Conservation (phyloP, 2,797 vertebrate species). For the Luscinia luscinia region DNA sequence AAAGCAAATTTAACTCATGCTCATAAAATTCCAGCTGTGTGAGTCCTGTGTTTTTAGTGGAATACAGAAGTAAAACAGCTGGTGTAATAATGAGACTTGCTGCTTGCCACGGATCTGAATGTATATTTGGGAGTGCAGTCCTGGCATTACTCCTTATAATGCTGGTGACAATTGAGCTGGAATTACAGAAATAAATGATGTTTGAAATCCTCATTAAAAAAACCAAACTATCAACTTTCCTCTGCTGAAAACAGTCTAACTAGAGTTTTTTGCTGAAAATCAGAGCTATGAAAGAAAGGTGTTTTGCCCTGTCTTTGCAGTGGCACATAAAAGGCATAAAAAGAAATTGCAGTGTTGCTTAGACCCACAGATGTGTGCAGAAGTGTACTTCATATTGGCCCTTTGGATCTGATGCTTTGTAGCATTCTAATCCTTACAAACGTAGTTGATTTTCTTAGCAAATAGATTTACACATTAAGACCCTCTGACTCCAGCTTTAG, state of each 20-base stretch:
- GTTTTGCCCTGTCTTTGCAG: neutral
- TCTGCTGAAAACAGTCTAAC: neutral
- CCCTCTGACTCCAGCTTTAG: neutral
- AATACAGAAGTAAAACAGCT: neutral
- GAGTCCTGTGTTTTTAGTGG: neutral
- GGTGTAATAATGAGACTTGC: neutral
- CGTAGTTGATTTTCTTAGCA: neutral
- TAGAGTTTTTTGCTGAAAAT: neutral
- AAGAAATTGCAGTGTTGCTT: neutral
- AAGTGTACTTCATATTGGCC: neutral
- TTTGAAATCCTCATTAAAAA: neutral
- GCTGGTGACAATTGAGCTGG: neutral
- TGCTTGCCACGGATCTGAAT: neutral
- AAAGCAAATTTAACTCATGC: neutral
- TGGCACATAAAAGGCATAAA: neutral
- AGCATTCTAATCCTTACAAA: neutral
- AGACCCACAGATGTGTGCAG: neutral
- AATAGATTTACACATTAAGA: neutral
- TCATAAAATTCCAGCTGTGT: neutral
- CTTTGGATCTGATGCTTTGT: neutral
- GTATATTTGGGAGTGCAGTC: neutral
- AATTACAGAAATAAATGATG: neutral
- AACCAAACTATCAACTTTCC: fast-evolving
- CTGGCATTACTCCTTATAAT: neutral
- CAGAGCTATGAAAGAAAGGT: neutral